Conservation (phyloP, 2,888 invertebrate species). For the Physocephala rufipes region DNA sequence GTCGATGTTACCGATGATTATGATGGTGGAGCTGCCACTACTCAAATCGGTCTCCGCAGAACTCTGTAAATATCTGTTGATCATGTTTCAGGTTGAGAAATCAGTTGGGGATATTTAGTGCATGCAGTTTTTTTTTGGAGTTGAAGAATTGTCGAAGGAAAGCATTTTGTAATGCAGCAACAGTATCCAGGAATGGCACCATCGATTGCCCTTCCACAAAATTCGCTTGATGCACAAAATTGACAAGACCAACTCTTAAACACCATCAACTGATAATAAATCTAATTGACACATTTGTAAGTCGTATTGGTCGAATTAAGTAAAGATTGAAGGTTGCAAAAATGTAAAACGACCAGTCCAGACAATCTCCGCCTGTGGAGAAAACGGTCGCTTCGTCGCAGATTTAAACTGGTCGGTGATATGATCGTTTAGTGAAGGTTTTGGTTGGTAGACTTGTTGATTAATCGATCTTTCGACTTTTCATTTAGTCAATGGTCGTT, state of each 20-base stretch:
- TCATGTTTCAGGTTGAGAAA: not conserved
- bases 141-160: conserved; percentile 28
- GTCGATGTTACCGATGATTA: conserved; percentile 18
- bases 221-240: conserved; percentile 8
- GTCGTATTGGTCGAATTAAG: conserved; percentile 18
- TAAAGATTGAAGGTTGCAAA: not conserved
- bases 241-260: conserved; percentile 31
- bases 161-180: conserved; percentile 49
- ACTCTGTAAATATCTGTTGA: not conserved
- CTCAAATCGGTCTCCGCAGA: not conserved
- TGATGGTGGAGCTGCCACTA: conserved; percentile 1
- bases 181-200: conserved; percentile 37
- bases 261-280: conserved; percentile 62
- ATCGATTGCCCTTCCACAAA: conserved; percentile 34
- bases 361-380: no score
- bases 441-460: no score
- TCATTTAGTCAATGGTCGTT: no score
- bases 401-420: no score
- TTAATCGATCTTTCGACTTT: no score
- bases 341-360: not conserved
- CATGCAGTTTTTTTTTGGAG: conserved; percentile 44
- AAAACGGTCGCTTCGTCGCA: no score
- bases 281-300: conserved; percentile 66
- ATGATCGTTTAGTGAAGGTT: not conserved
- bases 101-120: conserved; percentile 35